Evolutionary conservation across 2,113 vertebrate genomes (phyloP).

Genomic region (Podiceps cristatus): DNA sequence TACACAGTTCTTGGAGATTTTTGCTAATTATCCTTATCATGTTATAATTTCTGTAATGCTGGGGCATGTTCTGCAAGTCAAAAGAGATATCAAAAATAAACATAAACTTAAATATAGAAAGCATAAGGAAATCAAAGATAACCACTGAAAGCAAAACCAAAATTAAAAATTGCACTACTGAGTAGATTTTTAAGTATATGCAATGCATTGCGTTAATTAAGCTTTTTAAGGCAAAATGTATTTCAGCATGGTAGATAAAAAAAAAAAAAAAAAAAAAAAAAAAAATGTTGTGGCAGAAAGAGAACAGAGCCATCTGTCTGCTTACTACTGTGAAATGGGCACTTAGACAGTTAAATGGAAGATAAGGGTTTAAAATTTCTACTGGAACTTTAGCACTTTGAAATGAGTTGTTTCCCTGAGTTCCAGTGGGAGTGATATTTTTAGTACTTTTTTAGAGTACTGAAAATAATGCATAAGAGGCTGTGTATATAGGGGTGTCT

Average conservation of each 20-base stretch:
- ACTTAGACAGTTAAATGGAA: neutral
- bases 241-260: neutral
- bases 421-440: neutral
- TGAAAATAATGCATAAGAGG: neutral
- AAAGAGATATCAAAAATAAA: neutral
- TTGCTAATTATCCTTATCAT: neutral
- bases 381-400: neutral
- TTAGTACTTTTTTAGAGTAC: neutral
- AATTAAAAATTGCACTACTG: neutral
- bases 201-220: neutral
- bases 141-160: neutral
- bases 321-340: neutral
- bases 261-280: neutral
- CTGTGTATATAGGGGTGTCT: neutral
- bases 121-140: neutral
- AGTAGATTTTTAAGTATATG: neutral
- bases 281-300: neutral
- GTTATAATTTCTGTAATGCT: neutral
- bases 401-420: neutral
- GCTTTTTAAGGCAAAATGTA: neutral
- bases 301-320: neutral
- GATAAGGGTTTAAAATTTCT: neutral
- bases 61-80: neutral
- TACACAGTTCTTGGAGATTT: neutral
- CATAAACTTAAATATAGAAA: neutral